Percentiles rank a stretch among this genome's conserved stretches.
Conservation (phyloP, 2,888 invertebrate genomes). For the Morpho achilles region DNA sequence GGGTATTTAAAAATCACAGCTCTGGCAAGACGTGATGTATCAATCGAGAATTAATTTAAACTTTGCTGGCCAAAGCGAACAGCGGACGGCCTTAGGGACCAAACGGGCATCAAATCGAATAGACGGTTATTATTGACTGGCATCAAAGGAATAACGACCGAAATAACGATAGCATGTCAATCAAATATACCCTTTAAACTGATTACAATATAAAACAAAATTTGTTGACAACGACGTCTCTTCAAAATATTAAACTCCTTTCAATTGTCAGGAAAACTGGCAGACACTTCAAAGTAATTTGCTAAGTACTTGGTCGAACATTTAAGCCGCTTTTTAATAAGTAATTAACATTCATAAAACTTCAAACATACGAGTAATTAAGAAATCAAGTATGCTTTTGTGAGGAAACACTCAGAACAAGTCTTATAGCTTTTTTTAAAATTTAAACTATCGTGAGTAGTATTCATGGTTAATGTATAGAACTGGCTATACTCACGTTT, state of each 20-base stretch:
- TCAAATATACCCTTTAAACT: conserved; percentile 51
- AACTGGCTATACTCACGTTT: too few species aligned
- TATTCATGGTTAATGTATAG: too few species aligned
- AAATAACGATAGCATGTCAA: conserved; percentile 40
- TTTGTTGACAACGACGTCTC: conserved; percentile 20
- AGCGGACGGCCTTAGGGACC: conserved; percentile 60
- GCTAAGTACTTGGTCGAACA: conserved; percentile 52
- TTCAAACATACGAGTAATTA: too few species aligned
- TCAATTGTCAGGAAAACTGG: conserved; percentile 34
- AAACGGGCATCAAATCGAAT: conserved; percentile 70
- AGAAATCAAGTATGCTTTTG: too few species aligned
- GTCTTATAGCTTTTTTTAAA: too few species aligned
- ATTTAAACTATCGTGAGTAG: too few species aligned
- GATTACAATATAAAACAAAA: conserved; percentile 25
- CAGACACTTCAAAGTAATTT: conserved; percentile 66
- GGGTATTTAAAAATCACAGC: conserved; percentile 61
- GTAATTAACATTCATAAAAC: conserved; percentile 32
- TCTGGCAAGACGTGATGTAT: conserved; percentile 62
- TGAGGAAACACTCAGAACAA: too few species aligned
- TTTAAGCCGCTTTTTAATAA: conserved; percentile 48
- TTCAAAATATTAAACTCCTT: conserved; percentile 39
- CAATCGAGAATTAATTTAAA: conserved; percentile 76
- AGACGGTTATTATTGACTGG: conserved; percentile 71
- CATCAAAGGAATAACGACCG: conserved; percentile 56
- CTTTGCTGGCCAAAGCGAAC: conserved; percentile 68